A percentile compares a stretch with the other conserved stretches of the same genome.
phyloP scores from a whole-genome alignment of 2,797 vertebrate species.

The Nyctibius grandis region DNA sequence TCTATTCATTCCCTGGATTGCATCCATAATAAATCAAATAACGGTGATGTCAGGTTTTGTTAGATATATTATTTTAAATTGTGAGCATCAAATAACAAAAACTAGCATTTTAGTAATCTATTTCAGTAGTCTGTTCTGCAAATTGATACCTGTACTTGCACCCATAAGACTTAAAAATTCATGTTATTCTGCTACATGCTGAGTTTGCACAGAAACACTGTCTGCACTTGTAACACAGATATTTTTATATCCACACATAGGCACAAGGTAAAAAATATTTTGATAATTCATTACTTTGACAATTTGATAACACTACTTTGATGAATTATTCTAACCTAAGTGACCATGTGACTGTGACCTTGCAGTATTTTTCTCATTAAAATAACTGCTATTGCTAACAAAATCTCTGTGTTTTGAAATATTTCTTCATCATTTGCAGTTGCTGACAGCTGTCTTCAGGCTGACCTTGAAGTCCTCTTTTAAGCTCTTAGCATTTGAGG shows the following conservation, averaged over 20 bases:
- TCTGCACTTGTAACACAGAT: not conserved
- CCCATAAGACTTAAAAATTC: not conserved
- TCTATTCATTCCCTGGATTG: not conserved
- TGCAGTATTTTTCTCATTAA: not conserved
- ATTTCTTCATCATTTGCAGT: not conserved
- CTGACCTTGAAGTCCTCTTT: not conserved
- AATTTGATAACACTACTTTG: not conserved
- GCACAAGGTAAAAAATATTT: not conserved
- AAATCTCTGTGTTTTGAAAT: not conserved
- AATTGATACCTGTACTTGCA: not conserved
- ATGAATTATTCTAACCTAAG: not conserved
- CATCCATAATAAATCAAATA: not conserved
- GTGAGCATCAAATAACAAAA: not conserved
- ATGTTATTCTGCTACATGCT: not conserved
- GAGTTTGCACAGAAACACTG: not conserved
- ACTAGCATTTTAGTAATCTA: not conserved
- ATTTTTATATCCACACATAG: not conserved
- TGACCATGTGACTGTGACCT: not conserved
- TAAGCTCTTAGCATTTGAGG: not conserved
- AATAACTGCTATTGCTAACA: not conserved
- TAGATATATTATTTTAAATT: not conserved
- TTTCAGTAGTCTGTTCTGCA: not conserved
- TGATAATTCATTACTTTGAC: not conserved
- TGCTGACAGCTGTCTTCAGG: not conserved
- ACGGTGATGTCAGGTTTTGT: not conserved